phyloP scores from a whole-genome alignment of 2,113 vertebrate species.

The Labeo rohita region DNA sequence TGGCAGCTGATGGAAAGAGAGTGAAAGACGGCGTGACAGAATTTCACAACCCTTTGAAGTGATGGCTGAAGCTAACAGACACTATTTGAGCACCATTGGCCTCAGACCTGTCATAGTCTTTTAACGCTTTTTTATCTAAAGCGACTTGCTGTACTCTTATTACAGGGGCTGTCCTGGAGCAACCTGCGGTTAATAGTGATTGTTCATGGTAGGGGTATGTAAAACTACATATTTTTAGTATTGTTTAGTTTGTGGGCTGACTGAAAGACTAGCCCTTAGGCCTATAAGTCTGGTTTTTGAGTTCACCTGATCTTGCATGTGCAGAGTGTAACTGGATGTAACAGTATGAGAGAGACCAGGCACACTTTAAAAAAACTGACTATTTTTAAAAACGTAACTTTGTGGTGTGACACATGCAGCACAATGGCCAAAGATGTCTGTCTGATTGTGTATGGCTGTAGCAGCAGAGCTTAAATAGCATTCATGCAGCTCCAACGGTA shows the following conservation, averaged over 20 bases:
- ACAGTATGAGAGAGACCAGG: not conserved
- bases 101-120: not conserved
- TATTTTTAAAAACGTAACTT: not conserved
- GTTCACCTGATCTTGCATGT: not conserved
- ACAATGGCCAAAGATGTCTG: not conserved
- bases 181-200: not conserved
- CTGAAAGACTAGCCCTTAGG: not conserved
- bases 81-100: slow-evolving; percentile 3
- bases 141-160: not conserved
- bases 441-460: not conserved
- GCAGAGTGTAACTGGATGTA: not conserved
- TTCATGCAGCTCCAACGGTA: not conserved
- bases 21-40: slow-evolving; percentile 21
- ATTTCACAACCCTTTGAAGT: slow-evolving; percentile 28
- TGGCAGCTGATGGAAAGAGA: slow-evolving; percentile 36
- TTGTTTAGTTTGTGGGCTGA: not conserved
- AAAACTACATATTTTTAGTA: not conserved
- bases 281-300: not conserved
- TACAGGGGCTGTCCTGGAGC: not conserved
- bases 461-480: not conserved
- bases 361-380: not conserved
- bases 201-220: not conserved
- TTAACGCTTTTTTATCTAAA: not conserved
- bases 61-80: slow-evolving; percentile 25
- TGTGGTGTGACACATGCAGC: not conserved